Base-by-base conservation (phyloP, 2,797 vertebrate species). In the Tenualosa thibaudeaui region DNA sequence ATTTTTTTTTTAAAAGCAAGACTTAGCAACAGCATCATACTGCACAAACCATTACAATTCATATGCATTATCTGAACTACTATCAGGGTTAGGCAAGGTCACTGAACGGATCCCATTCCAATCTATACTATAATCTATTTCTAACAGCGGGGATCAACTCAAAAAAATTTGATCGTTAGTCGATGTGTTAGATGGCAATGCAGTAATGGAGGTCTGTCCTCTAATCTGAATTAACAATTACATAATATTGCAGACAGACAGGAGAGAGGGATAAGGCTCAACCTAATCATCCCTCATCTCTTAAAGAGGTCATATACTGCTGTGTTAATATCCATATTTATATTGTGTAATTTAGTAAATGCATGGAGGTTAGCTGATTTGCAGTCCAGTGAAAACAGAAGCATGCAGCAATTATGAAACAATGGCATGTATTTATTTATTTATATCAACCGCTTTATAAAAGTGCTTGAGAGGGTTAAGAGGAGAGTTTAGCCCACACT, bases 151-250 rank as follows among this genome's bases (percentile, higher is more conserved):
- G 15, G 26, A 71, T 40, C 6, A 19, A 43, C 17, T 4, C 15
- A 5, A 8, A 49, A 40, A 78, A 46, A 46, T 46, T 5, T 78
- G 71, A 78, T 78, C 13, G 5, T 8, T 78, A 5, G 54, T 19
- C 54, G 19, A 56, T 56, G 54, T 56, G 40, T 78, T 78, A 78
- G 40, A 78, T 78, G 37, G 71, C 40, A 78, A 46, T 78, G 37
- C 15, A 78, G 71, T 43, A 78, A 78, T 78, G 71, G 71, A 1
- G 40, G 71, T 46, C 71, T 22, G 5, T 19, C 7, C 71, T 10
- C 10, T 78, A 78, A 78, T 78, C 71, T 78, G 71, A 78, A 78
- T 43, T 46, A 43, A 78, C 71, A 78, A 46, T 78, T 78, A 78
- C 71, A 78, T 78, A 78, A 78, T 78, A 46, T 78, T 43, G 37